Conservation (phyloP, 2,797 vertebrate genomes). For the Parambassis ranga region DNA sequence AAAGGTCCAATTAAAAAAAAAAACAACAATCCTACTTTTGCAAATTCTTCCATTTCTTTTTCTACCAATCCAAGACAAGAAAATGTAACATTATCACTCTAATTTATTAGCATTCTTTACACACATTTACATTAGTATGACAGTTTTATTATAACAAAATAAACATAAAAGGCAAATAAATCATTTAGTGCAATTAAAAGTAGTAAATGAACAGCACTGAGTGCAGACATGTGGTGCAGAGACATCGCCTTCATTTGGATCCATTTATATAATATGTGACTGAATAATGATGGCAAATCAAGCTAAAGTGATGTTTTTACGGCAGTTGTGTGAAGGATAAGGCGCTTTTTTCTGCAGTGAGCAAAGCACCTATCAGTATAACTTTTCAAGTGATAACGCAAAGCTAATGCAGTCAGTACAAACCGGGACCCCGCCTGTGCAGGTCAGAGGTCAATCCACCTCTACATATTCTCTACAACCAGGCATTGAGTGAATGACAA, state of each 20-base stretch:
- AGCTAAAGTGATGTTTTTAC: not conserved
- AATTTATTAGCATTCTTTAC: slow-evolving; percentile 69
- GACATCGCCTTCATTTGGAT: slow-evolving; percentile 32
- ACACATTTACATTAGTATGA: slow-evolving; percentile 65
- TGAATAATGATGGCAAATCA: slow-evolving; percentile 27
- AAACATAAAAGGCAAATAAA: slow-evolving; percentile 69
- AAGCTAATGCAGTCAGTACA: slow-evolving; percentile 12
- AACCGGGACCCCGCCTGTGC: not conserved
- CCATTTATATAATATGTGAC: not conserved
- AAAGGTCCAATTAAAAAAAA: no score
- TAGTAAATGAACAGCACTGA: slow-evolving; percentile 46
- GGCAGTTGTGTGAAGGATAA: not conserved
- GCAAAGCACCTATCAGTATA: not conserved
- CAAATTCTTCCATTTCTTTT: no score
- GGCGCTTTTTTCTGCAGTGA: not conserved
- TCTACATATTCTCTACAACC: slow-evolving; percentile 1
- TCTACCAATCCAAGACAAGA: not conserved
- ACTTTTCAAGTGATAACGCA: not conserved
- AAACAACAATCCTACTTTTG: no score
- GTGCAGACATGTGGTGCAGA: slow-evolving; percentile 36
- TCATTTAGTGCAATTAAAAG: slow-evolving; percentile 67
- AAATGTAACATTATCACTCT: slow-evolving; percentile 38
- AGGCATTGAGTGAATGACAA: slow-evolving; percentile 14
- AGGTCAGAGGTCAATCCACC: no score
- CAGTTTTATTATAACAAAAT: slow-evolving; percentile 51